phyloP scores from a whole-genome alignment of 92 coral and sea anemone genomes.

The Ricordea florida region DNA sequence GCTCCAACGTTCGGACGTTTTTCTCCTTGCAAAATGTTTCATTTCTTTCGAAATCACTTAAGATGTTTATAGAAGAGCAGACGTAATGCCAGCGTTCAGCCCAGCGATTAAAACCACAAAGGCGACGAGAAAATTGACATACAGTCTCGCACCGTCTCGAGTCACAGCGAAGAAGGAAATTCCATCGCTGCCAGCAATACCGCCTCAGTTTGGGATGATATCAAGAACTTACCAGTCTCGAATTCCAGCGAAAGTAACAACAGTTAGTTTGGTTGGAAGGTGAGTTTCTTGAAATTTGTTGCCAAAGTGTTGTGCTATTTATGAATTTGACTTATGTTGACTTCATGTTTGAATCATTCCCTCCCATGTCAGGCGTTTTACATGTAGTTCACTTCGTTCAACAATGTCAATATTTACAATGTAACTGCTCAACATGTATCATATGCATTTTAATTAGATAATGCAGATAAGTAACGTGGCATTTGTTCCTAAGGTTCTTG shows the following conservation, averaged over 20 bases:
- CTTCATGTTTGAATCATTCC: no score
- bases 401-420: no score
- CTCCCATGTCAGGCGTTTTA: no score
- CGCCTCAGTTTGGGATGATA: constrained; percentile 20
- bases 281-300: constrained; percentile 8
- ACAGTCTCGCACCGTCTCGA: constrained; percentile 43
- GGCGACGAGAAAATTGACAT: constrained; percentile 31
- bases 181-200: constrained; percentile 32
- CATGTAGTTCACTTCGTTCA: no score
- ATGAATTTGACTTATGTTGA: no score
- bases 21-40: background rate
- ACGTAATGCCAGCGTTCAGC: constrained; percentile 33
- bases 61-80: constrained; percentile 6
- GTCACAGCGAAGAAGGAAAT: constrained; percentile 2
- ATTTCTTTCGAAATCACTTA: background rate
- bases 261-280: constrained; percentile 80
- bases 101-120: constrained; percentile 16
- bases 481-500: no score
- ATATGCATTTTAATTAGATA: no score
- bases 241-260: constrained; percentile 62
- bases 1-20: background rate
- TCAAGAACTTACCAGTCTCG: constrained; percentile 28
- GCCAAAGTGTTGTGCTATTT: no score
- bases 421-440: no score
- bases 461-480: no score